A percentile compares a stretch with the other conserved stretches of the same genome.
Evolutionary conservation across 2,888 invertebrate genomes (phyloP).

Genomic region (Slavum lentiscoides): DNA sequence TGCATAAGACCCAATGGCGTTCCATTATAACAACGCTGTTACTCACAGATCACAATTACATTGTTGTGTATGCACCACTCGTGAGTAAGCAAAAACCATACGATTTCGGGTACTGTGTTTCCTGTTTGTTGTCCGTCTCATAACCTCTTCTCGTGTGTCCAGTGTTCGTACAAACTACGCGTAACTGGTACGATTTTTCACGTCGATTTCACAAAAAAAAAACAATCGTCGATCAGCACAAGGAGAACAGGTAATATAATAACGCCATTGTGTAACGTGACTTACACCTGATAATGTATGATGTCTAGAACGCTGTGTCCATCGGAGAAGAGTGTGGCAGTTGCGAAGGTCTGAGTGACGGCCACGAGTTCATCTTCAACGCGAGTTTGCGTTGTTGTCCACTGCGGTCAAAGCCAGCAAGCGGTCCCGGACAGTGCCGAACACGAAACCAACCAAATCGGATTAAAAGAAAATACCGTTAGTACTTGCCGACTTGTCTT

Average conservation of each 20-base stretch:
- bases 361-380: slow-evolving; percentile 98
- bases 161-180: too few species aligned
- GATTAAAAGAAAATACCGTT: slow-evolving; percentile 98
- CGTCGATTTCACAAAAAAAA: neutral
- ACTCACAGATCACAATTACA: too few species aligned
- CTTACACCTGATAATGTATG: too few species aligned
- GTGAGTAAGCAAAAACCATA: too few species aligned
- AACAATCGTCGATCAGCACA: neutral
- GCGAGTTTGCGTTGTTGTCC: slow-evolving; percentile 96
- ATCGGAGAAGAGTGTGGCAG: slow-evolving; percentile 73
- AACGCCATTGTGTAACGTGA: neutral
- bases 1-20: too few species aligned
- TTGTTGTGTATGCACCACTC: too few species aligned
- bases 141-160: too few species aligned
- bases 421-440: slow-evolving; percentile 98
- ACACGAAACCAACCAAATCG: slow-evolving; percentile 98
- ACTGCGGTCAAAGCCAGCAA: slow-evolving; percentile 97
- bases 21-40: too few species aligned
- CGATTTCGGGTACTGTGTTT: too few species aligned
- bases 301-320: neutral
- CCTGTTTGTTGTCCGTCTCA: too few species aligned
- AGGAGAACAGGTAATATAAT: neutral
- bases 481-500: slow-evolving; percentile 61
- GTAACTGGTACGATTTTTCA: too few species aligned
- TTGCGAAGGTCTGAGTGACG: slow-evolving; percentile 81